A percentile compares a stretch with the other conserved stretches of the same genome.
Conservation (phyloP, 2,888 invertebrate species). For the Stenodera caucasica region DNA sequence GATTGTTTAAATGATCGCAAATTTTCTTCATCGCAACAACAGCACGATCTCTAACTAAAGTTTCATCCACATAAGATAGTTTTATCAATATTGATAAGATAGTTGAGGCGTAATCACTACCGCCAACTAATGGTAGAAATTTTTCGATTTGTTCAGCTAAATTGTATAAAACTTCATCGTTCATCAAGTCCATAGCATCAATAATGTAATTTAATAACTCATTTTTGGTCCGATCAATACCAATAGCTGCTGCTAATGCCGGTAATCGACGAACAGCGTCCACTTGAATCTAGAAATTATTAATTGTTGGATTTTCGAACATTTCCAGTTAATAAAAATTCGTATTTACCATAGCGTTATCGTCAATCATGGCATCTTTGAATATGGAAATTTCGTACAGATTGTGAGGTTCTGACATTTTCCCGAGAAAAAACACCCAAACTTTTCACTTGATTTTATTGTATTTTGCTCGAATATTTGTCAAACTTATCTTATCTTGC, state of each 20-base stretch:
- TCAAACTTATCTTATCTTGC: not conserved
- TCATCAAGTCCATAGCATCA: conserved; percentile 41
- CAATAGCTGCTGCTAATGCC: conserved; percentile 44
- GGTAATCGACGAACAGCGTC: conserved; percentile 43
- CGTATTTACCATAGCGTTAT: conserved; percentile 39
- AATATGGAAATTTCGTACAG: conserved; percentile 39
- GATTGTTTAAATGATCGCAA: conserved; percentile 35
- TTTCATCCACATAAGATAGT: conserved; percentile 48
- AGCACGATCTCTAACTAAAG: conserved; percentile 44
- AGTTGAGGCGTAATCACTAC: conserved; percentile 41
- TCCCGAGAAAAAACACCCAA: conserved; percentile 5
- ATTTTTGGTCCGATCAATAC: conserved; percentile 41
- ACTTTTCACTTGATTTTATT: not conserved
- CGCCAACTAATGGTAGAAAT: conserved; percentile 48
- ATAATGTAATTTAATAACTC: conserved; percentile 46
- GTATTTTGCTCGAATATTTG: not conserved
- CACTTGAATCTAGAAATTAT: conserved; percentile 56
- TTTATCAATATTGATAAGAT: conserved; percentile 46
- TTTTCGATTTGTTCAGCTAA: conserved; percentile 46
- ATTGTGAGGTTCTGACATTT: conserved; percentile 28
- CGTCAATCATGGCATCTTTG: conserved; percentile 40
- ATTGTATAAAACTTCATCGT: conserved; percentile 46
- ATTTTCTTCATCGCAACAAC: conserved; percentile 43
- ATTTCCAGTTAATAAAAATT: not conserved
- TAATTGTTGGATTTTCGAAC: not conserved